These are phyloP conservation scores for Gambusia yucatana DNA, from an alignment of 2,797 vertebrate genomes.

Conservation along the genomic window DNA sequence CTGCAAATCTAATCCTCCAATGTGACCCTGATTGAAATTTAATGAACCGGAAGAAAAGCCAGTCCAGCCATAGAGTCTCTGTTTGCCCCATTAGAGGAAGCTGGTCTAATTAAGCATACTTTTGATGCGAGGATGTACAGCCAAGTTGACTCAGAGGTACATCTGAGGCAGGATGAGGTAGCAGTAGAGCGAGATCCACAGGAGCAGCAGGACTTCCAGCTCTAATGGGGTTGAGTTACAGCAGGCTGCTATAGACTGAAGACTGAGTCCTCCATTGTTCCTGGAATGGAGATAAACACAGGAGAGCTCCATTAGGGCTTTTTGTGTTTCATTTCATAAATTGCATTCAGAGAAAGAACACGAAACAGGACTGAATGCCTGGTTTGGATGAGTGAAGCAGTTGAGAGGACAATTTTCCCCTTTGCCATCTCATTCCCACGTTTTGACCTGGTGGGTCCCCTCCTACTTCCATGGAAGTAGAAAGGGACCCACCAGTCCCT, in stretches of 20 bases:
- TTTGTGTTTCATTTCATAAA: background rate
- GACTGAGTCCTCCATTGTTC: slow-evolving; percentile 25
- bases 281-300: slow-evolving; percentile 37
- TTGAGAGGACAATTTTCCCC: background rate
- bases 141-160: slow-evolving; percentile 45
- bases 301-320: slow-evolving; percentile 1
- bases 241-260: slow-evolving; percentile 38
- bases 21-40: slow-evolving; percentile 49
- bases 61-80: slow-evolving; percentile 19
- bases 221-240: slow-evolving; percentile 53
- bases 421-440: background rate
- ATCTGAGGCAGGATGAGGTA: slow-evolving; percentile 63
- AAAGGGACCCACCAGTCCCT: background rate
- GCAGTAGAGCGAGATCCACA: slow-evolving; percentile 76
- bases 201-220: slow-evolving; percentile 55
- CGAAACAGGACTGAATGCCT: background rate
- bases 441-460: background rate
- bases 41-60: slow-evolving; percentile 51
- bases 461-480: no score
- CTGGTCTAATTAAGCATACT: slow-evolving; percentile 43
- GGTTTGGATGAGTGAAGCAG: background rate
- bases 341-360: background rate
- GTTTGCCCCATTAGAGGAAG: slow-evolving; percentile 49
- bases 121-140: slow-evolving; percentile 25
- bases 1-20: slow-evolving; percentile 54